Base-by-base conservation (phyloP, 1,140 invertebrate species). In the Psilanteris sp. region DNA sequence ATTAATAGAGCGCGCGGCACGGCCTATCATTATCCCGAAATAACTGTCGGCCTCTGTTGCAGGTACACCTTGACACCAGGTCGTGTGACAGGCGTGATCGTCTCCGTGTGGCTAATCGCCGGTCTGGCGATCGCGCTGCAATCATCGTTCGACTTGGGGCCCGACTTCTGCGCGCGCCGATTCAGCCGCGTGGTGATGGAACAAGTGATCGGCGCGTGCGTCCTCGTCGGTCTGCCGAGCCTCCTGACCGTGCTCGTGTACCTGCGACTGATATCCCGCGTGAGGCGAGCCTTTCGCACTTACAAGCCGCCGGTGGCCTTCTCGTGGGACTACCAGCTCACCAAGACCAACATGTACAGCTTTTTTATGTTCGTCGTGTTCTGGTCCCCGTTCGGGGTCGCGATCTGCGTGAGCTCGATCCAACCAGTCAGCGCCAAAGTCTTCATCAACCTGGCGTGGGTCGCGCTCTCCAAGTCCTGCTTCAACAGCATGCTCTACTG, bases 401-500 rank as follows among this genome's bases (percentile, higher is more conserved):
- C 91, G 0, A 78, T 88, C 2, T 88, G 89, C 52, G 54, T 91
- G 1, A 90, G 89, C 44, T 90, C 90, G 1, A 80, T 90, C 0
- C 80, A 85, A 11, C 85, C 82, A 8, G 87, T 90, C 0, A 89
- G 83, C 13, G 85, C 90, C 14, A 81, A 87, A 0, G 77, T 91
- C 4, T 91, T 92, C 75, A 92, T 94, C 78, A 90, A 92, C 50
- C 81, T 91, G 3, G 91, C 91, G 3, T 94, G 93, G 92, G 83
- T 94, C 27, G 93, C 91, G 0, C 83, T 94, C 0, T 90, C 89
- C 34, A 93, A 94, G 62, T 92, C 92, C 0, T 92, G 93, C 46
- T 80, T 93, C 27, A 92, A 92, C 67, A 92, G 91, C 73, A 88
- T 93, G 2, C 80, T 94, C 0, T 94, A 94, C 78, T 91, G 92